These are phyloP conservation scores for Drosophila grimshawi DNA, from an alignment of 1,140 invertebrate genomes.

Conservation along the genomic window DNA sequence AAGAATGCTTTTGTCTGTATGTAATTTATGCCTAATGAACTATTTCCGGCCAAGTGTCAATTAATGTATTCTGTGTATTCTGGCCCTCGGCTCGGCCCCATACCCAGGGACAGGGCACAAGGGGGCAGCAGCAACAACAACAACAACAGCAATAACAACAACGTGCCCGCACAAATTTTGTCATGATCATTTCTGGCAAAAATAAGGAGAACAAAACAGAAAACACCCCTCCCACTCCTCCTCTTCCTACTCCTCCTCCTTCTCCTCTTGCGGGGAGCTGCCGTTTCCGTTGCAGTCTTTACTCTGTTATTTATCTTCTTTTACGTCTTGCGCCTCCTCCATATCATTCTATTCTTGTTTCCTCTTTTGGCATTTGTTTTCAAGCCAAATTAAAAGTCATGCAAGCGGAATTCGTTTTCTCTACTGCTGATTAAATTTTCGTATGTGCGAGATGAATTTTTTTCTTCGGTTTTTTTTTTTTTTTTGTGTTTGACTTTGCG, in stretches of 20 bases:
- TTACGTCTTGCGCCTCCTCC: constrained; percentile 1
- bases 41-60: constrained; percentile 83
- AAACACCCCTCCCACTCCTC: constrained; percentile 1
- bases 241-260: not conserved
- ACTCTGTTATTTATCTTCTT: constrained; percentile 12
- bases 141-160: constrained; percentile 45
- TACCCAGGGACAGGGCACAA: constrained; percentile 38
- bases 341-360: constrained; percentile 4
- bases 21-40: constrained; percentile 83
- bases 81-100: constrained; percentile 32
- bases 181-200: constrained; percentile 70
- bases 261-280: constrained; percentile 8
- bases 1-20: constrained; percentile 72
- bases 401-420: constrained; percentile 56
- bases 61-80: constrained; percentile 76
- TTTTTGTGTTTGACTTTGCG: constrained; percentile 10
- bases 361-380: constrained; percentile 38
- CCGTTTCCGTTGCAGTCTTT: constrained; percentile 53
- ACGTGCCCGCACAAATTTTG: constrained; percentile 77
- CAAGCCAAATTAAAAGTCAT: constrained; percentile 61
- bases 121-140: constrained; percentile 34
- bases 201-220: constrained; percentile 38
- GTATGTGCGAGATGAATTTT: constrained; percentile 20
- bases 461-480: no score
- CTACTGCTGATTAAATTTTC: constrained; percentile 57